Base-by-base conservation (phyloP, 2,113 vertebrate species). In the Procapra przewalskii region DNA sequence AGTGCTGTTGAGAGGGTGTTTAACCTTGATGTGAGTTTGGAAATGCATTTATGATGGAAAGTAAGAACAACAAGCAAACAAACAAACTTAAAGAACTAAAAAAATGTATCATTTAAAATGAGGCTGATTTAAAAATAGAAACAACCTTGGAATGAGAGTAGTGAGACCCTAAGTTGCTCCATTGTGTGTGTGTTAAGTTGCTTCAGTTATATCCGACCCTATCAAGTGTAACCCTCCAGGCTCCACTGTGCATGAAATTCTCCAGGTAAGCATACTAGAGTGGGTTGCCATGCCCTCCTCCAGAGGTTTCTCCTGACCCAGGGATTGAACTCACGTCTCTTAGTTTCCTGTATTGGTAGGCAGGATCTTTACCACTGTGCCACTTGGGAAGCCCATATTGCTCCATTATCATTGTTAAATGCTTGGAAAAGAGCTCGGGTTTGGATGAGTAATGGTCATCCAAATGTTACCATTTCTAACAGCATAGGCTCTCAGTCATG, bases 121-220 rank as follows among this genome's bases (percentile, higher is more conserved):
- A 71, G 5, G 9, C 67, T 87, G 77, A 77, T 64, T 79, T 90
- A 95, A 96, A 23, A 91, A 80, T 45, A 31, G 48, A 84, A 75
- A 64, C 13, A 71, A 7, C 2, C 31, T 90, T 86, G 55, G 59
- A 23, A 33, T 9, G 87, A 77, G 10, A 92, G 21, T 50, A 89
- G 40, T 29, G 6, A 62, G 62, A 94, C 43, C 50, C 5, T 95
- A 77, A 48, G 55, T 86, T 36, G 1, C 27, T 82, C 11, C 31
- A 25, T 79, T 12, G 67, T 40, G 19, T 71, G 3, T 71, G 19
- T 71, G 67, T 40, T 40, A 77, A 14, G 71, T 25, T 43, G 23
- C 21, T 77, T 43, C 23, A 77, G 40, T 77, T 12, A 0, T 43
- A 14, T 43, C 36, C 0, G 0, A 77, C 71, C 6, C 12, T 43